These are phyloP conservation scores for Rhinichthys klamathensis DNA, from an alignment of 2,113 vertebrate species.

Conservation along the genomic window DNA sequence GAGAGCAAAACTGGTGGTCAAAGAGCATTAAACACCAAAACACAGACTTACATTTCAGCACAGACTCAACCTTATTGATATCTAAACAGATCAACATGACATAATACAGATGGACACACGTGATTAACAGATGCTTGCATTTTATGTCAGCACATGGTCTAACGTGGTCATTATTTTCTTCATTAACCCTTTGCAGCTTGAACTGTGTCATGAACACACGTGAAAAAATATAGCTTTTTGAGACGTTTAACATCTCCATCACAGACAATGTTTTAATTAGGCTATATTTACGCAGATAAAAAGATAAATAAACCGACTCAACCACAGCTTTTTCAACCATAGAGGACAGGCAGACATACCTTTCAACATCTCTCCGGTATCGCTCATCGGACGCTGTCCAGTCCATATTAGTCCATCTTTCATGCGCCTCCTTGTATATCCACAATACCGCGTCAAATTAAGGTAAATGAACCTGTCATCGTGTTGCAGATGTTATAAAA, in stretches of 20 bases:
- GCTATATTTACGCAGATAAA: neutral
- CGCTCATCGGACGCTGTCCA: conserved; percentile 22
- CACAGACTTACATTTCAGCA: neutral
- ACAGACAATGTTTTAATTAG: neutral
- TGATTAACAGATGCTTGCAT: neutral
- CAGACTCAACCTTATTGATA: neutral
- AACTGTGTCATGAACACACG: neutral
- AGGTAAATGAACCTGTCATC: neutral
- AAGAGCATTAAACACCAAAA: neutral
- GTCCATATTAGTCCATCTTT: conserved; percentile 43
- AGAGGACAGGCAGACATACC: neutral
- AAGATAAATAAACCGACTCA: neutral
- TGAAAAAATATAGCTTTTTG: neutral
- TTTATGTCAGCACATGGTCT: neutral
- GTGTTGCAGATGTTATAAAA: conserved; percentile 10
- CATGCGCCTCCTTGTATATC: neutral
- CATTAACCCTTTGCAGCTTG: neutral
- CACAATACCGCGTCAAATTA: conserved; percentile 1
- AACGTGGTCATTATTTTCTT: neutral
- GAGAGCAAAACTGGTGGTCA: neutral
- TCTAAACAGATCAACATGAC: neutral
- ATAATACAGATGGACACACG: too few relatives aligned
- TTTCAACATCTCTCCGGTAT: conserved; percentile 19
- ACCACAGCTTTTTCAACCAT: neutral
- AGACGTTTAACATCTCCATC: neutral